Evolutionary conservation across 2,113 vertebrate species (phyloP), one percentile per base, ranked within the genome.

Genomic region (Pluvialis apricaria): DNA sequence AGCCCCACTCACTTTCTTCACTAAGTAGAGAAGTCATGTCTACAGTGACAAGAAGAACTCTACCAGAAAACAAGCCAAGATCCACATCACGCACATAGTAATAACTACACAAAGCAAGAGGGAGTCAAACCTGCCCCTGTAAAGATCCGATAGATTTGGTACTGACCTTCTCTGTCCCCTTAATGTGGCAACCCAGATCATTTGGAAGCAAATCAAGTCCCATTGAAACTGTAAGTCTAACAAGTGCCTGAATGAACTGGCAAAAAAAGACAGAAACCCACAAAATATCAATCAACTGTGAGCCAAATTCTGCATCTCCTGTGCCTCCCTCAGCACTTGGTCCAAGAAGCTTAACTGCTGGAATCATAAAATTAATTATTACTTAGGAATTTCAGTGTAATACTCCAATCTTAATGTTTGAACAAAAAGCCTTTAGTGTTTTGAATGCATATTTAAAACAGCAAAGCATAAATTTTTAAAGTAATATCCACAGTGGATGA

Each of bases 351-450:
- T 88, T 93, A 88, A 86, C 45, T 90, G 58, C 44, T 80, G 34
- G 31, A 92, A 94, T 73, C 32, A 94, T 82, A 88, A 80, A 82
- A 92, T 92, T 94, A 95, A 94, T 92, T 95, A 88, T 92, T 96
- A 66, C 83, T 90, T 38, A 69, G 81, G 28, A 94, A 90, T 82
- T 89, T 88, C 66, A 34, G 17, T 84, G 81, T 88, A 92, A 89
- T 85, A 70, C 54, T 64, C 64, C 51, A 66, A 85, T 90, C 76
- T 89, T 85, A 76, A 94, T 77, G 92, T 80, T 87, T 87, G 91
- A 89, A 94, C 83, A 96, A 94, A 92, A 76, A 85, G 54, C 29
- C 49, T 89, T 89, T 90, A 94, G 66, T 94, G 84, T 82, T 92
- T 70, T 77, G 66, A 96, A 94, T 89, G 61, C 84, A 79, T 90